Percentiles rank a stretch among this genome's conserved stretches.
Evolutionary conservation across 2,888 invertebrate species (phyloP).

Genomic region (Octonoba sinensis): DNA sequence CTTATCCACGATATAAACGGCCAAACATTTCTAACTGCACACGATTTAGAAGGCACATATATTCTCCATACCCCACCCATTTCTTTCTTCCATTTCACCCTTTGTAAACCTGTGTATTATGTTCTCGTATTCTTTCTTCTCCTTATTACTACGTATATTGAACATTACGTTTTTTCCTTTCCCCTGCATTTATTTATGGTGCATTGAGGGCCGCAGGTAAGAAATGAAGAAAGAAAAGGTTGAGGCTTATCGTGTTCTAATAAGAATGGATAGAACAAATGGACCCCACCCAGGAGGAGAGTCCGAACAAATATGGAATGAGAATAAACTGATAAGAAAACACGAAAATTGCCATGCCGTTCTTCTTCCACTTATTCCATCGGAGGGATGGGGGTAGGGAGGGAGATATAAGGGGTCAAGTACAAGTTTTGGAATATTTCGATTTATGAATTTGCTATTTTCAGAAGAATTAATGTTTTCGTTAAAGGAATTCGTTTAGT

Average conservation of each 20-base stretch:
- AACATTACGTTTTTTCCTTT: slow-evolving; percentile 24
- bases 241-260: slow-evolving; percentile 58
- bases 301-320: slow-evolving; percentile 61
- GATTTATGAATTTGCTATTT: too few relatives aligned
- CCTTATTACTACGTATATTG: slow-evolving; percentile 50
- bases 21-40: too few relatives aligned
- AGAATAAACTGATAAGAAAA: slow-evolving; percentile 63
- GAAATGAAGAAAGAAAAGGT: neutral
- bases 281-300: slow-evolving; percentile 52
- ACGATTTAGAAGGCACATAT: too few relatives aligned
- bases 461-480: too few relatives aligned
- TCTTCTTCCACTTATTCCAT: slow-evolving; percentile 29
- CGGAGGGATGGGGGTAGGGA: too few relatives aligned
- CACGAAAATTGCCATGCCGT: slow-evolving; percentile 54
- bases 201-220: slow-evolving; percentile 6
- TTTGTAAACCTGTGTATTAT: too few relatives aligned
- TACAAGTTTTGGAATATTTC: too few relatives aligned
- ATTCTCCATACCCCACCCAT: too few relatives aligned
- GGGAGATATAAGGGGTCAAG: slow-evolving; percentile 14
- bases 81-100: too few relatives aligned
- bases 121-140: slow-evolving; percentile 1
- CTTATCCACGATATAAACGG: too few relatives aligned
- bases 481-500: too few relatives aligned
- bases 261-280: slow-evolving; percentile 59
- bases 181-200: slow-evolving; percentile 35